Evolutionary conservation across 2,113 vertebrate species (phyloP), one percentile per base, ranked within the genome.

Genomic region (Mungos mungo): DNA sequence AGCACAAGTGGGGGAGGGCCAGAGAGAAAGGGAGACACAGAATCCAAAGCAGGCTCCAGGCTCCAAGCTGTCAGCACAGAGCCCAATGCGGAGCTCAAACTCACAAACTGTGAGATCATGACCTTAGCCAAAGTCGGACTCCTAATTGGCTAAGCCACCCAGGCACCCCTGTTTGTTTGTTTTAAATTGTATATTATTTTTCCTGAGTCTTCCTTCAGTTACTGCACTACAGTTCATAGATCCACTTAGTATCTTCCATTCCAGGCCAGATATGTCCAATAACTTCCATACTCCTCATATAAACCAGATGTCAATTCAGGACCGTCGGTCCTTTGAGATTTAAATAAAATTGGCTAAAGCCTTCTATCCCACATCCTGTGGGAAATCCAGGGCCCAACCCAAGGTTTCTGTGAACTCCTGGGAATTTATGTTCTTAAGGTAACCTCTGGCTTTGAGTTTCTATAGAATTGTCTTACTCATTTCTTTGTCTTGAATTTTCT

Each of bases 341-440:
- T 96, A 96, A 98, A 97, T 96, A 95, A 97, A 97, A 93, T 88
- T 97, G 95, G 88, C 79, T 52, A 83, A 7, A 80, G 11, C 47
- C 69, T 96, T 65, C 77, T 85, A 93, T 80, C 41, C 97, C 96
- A 97, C 86, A 97, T 96, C 95, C 97, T 97, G 93, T 84, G 86
- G 86, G 76, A 92, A 98, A 97, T 93, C 27, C 72, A 93, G 92
- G 84, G 82, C 74, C 88, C 72, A 97, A 57, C 89, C 89, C 80
- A 95, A 84, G n/a, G 27, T 96, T 96, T 93, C 54, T 81, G 95
- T 84, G 84, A 98, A 89, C 96, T 96, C 93, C 79, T 93, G 52
- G 89, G 68, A 74, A 95, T 87, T 97, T 95, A 85, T 93, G n/a
- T 97, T 96, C 38, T 95, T 87, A 96, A 96, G 88, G 63, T 97